A percentile compares a stretch with the other conserved stretches of the same genome.
These are phyloP conservation scores for Pseudorhiza aurosa DNA, from an alignment of 30 jellyfish, hydroid and myxozoan species.

Conservation along the genomic window DNA sequence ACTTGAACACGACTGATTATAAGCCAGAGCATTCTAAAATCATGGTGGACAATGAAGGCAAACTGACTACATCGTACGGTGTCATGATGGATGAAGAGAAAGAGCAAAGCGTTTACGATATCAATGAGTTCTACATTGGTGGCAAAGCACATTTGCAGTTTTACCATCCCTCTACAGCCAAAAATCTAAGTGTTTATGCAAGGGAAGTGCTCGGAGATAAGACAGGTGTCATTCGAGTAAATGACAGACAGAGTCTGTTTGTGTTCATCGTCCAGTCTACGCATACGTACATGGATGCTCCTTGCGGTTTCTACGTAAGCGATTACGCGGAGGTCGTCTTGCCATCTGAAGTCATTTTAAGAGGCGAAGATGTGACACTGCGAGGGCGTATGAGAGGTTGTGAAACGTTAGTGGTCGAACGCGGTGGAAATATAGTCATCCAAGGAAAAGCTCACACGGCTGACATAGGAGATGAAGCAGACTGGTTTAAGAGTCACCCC, in stretches of 20 bases:
- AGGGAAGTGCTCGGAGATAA: conserved; percentile 68
- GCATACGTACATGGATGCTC: conserved; percentile 77
- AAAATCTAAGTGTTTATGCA: conserved; percentile 46
- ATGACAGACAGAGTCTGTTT: conserved; percentile 55
- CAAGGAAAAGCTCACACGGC: conserved; percentile 62
- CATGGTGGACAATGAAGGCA: conserved; percentile 26
- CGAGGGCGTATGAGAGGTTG: conserved; percentile 65
- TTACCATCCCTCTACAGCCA: conserved; percentile 47
- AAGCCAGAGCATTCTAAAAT: conserved; percentile 59
- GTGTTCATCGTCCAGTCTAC: conserved; percentile 65
- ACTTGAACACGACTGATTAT: conserved; percentile 30
- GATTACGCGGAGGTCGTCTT: conserved; percentile 62
- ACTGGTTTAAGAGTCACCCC: conserved; percentile 55
- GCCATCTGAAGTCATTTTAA: conserved; percentile 61
- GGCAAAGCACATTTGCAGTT: conserved; percentile 63
- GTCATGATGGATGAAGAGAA: conserved; percentile 50
- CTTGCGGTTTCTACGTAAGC: conserved; percentile 60
- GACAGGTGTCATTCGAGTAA: conserved; percentile 59
- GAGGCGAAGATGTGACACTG: conserved; percentile 64
- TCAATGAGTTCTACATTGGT: conserved; percentile 38
- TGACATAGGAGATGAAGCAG: conserved; percentile 50
- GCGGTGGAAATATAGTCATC: conserved; percentile 46
- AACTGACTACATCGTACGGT: conserved; percentile 27
- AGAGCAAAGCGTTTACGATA: conserved; percentile 29
- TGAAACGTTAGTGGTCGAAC: conserved; percentile 37